Percentiles rank a stretch among this genome's conserved stretches.
Evolutionary conservation across 2,888 invertebrate genomes (phyloP).

Genomic region (Polyommatus iphigenia): DNA sequence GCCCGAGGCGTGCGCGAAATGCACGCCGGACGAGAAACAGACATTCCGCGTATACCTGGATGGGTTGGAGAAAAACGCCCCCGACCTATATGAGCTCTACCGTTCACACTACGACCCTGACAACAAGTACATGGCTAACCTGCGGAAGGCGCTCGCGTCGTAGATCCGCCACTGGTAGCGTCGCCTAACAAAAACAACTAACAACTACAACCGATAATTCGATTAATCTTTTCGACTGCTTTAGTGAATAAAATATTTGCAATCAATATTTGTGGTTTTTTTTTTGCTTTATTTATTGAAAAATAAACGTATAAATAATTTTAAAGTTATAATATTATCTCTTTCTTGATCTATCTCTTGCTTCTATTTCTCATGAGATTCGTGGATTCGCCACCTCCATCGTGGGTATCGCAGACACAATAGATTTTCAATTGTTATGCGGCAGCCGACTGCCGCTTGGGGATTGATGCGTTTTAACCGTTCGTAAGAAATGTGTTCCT

Average conservation of each 20-base stretch:
- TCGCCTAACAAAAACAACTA: neutral
- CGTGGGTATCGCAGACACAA: too few relatives aligned
- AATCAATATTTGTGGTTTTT: neutral
- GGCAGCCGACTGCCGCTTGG: too few relatives aligned
- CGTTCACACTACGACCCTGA: neutral
- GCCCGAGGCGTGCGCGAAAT: neutral
- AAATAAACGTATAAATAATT: too few relatives aligned
- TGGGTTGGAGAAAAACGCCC: neutral
- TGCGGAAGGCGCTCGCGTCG: neutral
- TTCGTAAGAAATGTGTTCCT: too few relatives aligned
- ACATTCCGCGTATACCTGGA: slow-evolving; percentile 8
- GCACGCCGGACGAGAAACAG: slow-evolving; percentile 3
- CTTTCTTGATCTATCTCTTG: too few relatives aligned
- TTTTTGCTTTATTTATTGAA: too few relatives aligned
- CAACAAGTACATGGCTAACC: neutral
- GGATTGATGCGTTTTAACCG: too few relatives aligned
- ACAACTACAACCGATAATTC: too few relatives aligned
- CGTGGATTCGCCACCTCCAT: too few relatives aligned
- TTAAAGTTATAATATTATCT: too few relatives aligned
- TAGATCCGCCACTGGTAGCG: neutral
- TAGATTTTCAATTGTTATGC: too few relatives aligned
- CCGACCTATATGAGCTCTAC: neutral
- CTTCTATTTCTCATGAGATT: too few relatives aligned
- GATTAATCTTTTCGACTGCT: neutral
- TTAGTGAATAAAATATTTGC: neutral